Evolutionary conservation across 2,797 vertebrate species (phyloP), one percentile per base, ranked within the genome.

Genomic region (Sorex maritimensis): DNA sequence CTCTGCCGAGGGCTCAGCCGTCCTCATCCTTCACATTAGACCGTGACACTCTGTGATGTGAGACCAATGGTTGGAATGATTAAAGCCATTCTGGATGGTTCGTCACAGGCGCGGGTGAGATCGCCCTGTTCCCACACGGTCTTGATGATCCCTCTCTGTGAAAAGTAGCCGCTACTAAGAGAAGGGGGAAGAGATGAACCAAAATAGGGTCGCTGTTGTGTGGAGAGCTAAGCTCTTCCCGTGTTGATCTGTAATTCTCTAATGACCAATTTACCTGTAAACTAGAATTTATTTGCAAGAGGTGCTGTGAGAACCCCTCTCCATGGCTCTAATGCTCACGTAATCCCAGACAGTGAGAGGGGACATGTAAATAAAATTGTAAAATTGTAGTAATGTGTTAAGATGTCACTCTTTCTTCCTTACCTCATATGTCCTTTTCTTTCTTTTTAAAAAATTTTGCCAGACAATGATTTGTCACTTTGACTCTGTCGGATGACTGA

Each of bases 251-350:
- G 77, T 94, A 83, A 92, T 79, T 95, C 95, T 95, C 93, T 94
- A 92, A 15, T 94, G 91, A 94, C 94, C 94, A 93, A 86, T 95
- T 93, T 90, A 93, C 95, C 95, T 95, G 41, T 89, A 61, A 41
- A 96, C 95, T 97, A 96, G 95, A 97, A 97, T 97, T 44, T 97
- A 97, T 97, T 44, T 97, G 96, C 94, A 96, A 61, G 58, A 82
- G 81, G 55, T 92, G 88, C 97, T 97, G 96, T 98, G 95, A 87
- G 96, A 96, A 61, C 71, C 94, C 94, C 87, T 97, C 91, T 96
- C 96, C 94, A 69, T 95, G 94, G 96, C 95, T 98, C 92, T 97
- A 94, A 96, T 98, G 97, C 97, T 96, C 94, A 96, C 96, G 92
- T 96, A 95, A 96, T 90, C 94, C 94, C 94, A 92, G 96, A 94